Percentiles rank a stretch among this genome's conserved stretches.
phyloP scores from a whole-genome alignment of 2,888 invertebrate species.

The Lamproptera curius region DNA sequence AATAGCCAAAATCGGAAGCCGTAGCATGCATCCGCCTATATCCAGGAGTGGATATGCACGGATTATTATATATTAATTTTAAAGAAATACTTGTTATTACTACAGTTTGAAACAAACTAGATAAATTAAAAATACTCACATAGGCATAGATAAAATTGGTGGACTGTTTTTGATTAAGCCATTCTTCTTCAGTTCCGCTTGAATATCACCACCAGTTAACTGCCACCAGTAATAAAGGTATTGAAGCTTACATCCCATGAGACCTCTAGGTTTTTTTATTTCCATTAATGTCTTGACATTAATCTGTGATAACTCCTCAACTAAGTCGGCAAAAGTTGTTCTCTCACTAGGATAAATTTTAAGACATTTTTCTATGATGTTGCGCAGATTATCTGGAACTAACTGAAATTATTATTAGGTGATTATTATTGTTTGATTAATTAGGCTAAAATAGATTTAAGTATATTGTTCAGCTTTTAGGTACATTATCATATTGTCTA shows the following conservation, averaged over 20 bases:
- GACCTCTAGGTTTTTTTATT: slow-evolving; percentile 56
- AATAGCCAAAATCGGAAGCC: no score
- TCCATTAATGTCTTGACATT: slow-evolving; percentile 63
- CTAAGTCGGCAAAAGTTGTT: slow-evolving; percentile 77
- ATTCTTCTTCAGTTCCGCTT: slow-evolving; percentile 92
- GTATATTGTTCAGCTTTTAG: no score
- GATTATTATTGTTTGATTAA: no score
- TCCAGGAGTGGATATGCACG: no score
- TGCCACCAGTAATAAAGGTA: slow-evolving; percentile 97
- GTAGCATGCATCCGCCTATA: no score
- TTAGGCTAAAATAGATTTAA: no score
- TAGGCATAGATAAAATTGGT: slow-evolving; percentile 88
- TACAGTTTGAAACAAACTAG: no score
- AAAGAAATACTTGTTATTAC: no score
- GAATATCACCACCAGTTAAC: slow-evolving; percentile 96
- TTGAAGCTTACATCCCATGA: slow-evolving; percentile 80
- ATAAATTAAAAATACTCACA: slow-evolving; percentile 62
- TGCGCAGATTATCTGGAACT: slow-evolving; percentile 77
- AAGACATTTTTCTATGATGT: slow-evolving; percentile 84
- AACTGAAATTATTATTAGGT: slow-evolving; percentile 51
- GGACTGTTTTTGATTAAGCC: slow-evolving; percentile 92
- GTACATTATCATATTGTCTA: no score
- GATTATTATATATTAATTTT: no score
- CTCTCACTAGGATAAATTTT: slow-evolving; percentile 80
- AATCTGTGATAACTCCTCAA: slow-evolving; percentile 56